Percentiles rank a stretch among this genome's conserved stretches.
phyloP scores from a whole-genome alignment of 2,113 vertebrate genomes.

The Serilophus lunatus region DNA sequence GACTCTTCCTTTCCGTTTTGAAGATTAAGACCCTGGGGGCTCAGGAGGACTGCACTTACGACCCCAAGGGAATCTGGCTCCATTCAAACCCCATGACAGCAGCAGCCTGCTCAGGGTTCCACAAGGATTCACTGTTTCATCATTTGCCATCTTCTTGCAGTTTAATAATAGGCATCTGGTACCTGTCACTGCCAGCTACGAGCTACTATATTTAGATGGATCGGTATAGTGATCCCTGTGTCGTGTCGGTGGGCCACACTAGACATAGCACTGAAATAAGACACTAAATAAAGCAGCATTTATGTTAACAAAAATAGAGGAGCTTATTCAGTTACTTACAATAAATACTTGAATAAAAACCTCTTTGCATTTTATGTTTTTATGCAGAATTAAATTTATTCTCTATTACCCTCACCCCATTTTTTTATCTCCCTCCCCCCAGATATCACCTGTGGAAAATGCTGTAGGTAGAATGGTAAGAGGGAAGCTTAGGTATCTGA shows the following conservation, averaged over 20 bases:
- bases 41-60: not conserved
- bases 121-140: not conserved
- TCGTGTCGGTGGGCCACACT: fast-evolving
- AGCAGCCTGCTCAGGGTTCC: not conserved
- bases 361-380: not conserved
- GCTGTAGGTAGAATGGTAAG: not conserved
- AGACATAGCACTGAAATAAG: conserved; percentile 1
- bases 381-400: not conserved
- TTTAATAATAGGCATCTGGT: not conserved
- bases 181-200: not conserved
- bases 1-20: not conserved
- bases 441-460: not conserved
- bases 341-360: not conserved
- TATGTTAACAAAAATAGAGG: not conserved
- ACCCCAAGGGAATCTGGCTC: not conserved
- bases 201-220: not conserved
- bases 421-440: fast-evolving
- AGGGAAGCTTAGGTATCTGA: not conserved
- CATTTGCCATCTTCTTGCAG: not conserved
- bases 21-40: not conserved
- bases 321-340: not conserved
- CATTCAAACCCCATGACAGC: fast-evolving
- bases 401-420: not conserved
- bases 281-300: not conserved
- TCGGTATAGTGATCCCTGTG: not conserved